Evolutionary conservation across 2,797 vertebrate species (phyloP), one percentile per base, ranked within the genome.

Genomic region (Gadopsis bispinosus): DNA sequence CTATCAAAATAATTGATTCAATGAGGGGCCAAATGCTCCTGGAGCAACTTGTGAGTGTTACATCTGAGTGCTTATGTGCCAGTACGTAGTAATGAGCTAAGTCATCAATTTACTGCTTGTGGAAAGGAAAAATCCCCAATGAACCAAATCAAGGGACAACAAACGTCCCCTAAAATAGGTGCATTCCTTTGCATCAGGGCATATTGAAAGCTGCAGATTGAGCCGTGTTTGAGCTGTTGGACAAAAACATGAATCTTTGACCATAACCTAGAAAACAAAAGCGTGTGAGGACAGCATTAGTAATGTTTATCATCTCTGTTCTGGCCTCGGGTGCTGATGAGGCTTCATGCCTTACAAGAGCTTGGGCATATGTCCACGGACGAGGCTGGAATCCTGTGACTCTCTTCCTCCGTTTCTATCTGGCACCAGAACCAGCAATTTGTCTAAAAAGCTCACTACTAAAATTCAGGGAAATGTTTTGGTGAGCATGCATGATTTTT

Each of bases 371-470:
- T 37, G 51, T 84, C 75, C 72, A 66, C 20, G n/a, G 37, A 14
- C 20, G 12, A 66, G 8, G 29, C 31, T 66, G 39, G 48, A 75
- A 51, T 48, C 50, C 10, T 74, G 56, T 13, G 11, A 41, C 50
- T 64, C 19, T 14, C 19, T 31, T 22, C 61, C n/a, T 65, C 2
- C 0, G 33, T 67, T 54, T 66, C 60, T 56, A 17, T 69, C 41
- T 69, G 69, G 51, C 33, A 47, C 2, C 0, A 0, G 5, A 50
- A 19, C 6, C 26, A 29, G 35, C 7, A 13, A 12, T 67, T 72
- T 55, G 59, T 77, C 75, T 56, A 73, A 69, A 69, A 69, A 66
- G 51, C 71, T 82, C 11, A 62, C 66, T 76, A 56, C 12, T 13
- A 33, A 69, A 29, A 54, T 83, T 80, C 59, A 39, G 70, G 37